Evolutionary conservation across 2,113 vertebrate species (phyloP), one percentile per base, ranked within the genome.

Genomic region (Meles meles): DNA sequence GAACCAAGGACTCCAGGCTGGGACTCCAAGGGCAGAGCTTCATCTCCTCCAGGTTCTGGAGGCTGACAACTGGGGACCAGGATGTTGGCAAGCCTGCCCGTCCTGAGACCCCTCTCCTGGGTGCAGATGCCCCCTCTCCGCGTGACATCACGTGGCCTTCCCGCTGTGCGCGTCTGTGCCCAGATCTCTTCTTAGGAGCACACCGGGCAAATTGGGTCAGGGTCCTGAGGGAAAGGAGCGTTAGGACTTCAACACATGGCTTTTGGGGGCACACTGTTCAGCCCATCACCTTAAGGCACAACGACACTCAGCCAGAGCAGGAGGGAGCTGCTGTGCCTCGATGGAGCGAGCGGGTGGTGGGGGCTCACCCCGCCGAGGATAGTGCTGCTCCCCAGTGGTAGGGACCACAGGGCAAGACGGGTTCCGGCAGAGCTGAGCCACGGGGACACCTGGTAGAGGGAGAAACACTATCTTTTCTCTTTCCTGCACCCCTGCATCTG

Each of bases 91-190:
- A 42, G 25, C 42, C 42, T 47, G 27, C 25, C 17, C 67, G 1
- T 25, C 80, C n/a, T 6, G 44, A 69, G 80, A 44, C 34, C 67
- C 27, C 84, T 3, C n/a, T 31, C 47, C 83, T n/a, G 63, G 10
- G 11, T 47, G 42, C 2, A 2, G 20, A 25, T 1, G 12, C 42
- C 61, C 12, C 23, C 6, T 27, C 29, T 34, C 39, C 9, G 27
- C 10, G 1, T 0, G 11, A 65, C 10, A 1, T 14, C 59, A 31
- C 3, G 0, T 5, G 23, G 83, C n/a, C 7, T 1, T 49, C 42
- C 83, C n/a, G 12, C 67, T 9, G 27, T 74, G 37, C 1, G 0
- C 8, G 12, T 49, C 61, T 49, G 61, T 74, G 44, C 25, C 63
- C 49, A 2, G 5, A 57, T 59, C 67, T 52, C 63, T n/a, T 67